Evolutionary conservation across 2,113 vertebrate genomes (phyloP), one percentile per base, ranked within the genome.

Genomic region (Tonatia bakeri): DNA sequence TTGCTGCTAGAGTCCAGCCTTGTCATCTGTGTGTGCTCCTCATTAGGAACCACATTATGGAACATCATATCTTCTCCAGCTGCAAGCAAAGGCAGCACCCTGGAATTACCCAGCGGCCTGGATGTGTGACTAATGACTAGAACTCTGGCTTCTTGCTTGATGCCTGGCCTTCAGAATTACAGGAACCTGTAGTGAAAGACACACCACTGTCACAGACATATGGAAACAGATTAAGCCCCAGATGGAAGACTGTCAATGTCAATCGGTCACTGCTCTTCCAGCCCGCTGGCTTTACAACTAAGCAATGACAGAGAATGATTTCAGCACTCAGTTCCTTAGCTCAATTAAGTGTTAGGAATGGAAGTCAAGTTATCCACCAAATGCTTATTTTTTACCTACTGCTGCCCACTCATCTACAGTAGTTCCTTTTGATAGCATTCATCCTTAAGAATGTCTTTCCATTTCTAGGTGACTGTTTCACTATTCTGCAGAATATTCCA

Each of bases 181-280:
- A 7, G 3, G 45, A 93, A 84, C 64, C 75, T 76, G 43, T 43
- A 84, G 67, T 47, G 69, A 95, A 94, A 91, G 54, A 94, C 12
- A 59, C n/a, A 76, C 43, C 40, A 73, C 40, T 70, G 88, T 91
- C 64, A 31, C 81, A 82, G 50, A 86, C 3, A 20, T 65, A 50
- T 16, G 28, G 33, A 69, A 69, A 95, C 65, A 85, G 92, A 94
- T 90, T 67, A 90, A 73, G 83, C 69, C 93, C 96, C 87, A 92
- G 81, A 95, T 43, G 72, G 81, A 96, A 91, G 79, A 26, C n/a
- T 85, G 79, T 82, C 76, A 28, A 24, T 59, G 85, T 93, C 92
- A 86, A 33, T 95, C 15, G 52, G 96, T 70, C 85, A 86, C 87
- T 84, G 36, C 91, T 87, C 87, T 91, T 96, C 95, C 20, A 85